These are phyloP conservation scores for Blastobasis adustella DNA, from an alignment of 2,888 invertebrate species.

Conservation along the genomic window DNA sequence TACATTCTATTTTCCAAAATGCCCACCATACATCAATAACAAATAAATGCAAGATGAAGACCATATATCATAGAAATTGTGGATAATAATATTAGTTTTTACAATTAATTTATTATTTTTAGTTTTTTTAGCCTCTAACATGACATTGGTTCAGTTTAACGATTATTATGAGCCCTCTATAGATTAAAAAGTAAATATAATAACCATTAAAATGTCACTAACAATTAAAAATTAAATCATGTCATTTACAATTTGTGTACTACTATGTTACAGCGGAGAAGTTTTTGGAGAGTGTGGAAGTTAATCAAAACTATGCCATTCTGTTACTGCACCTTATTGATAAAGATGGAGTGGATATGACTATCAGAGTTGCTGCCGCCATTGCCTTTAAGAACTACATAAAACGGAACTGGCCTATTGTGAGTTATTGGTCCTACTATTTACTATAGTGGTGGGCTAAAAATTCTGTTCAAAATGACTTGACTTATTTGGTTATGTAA, in stretches of 20 bases:
- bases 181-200: not conserved
- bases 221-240: not conserved
- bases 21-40: too few relatives aligned
- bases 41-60: too few relatives aligned
- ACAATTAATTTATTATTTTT: too few relatives aligned
- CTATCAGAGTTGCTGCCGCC: conserved; percentile 91
- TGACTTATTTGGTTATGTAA: too few relatives aligned
- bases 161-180: not conserved
- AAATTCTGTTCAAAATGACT: too few relatives aligned
- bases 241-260: not conserved
- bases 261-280: conserved; percentile 83
- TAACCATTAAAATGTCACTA: not conserved
- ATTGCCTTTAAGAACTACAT: conserved; percentile 98
- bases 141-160: too few relatives aligned
- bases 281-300: conserved; percentile 91
- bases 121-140: too few relatives aligned
- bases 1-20: too few relatives aligned
- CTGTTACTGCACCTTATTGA: conserved; percentile 90
- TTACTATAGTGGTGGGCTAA: not conserved
- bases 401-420: conserved; percentile 95
- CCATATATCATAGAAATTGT: too few relatives aligned
- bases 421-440: conserved; percentile 52
- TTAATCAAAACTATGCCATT: conserved; percentile 92
- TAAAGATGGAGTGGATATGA: conserved; percentile 85
- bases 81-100: too few relatives aligned